Evolutionary conservation across 2,797 vertebrate species (phyloP).

Genomic region (Microctenopoma stevenorrisi): DNA sequence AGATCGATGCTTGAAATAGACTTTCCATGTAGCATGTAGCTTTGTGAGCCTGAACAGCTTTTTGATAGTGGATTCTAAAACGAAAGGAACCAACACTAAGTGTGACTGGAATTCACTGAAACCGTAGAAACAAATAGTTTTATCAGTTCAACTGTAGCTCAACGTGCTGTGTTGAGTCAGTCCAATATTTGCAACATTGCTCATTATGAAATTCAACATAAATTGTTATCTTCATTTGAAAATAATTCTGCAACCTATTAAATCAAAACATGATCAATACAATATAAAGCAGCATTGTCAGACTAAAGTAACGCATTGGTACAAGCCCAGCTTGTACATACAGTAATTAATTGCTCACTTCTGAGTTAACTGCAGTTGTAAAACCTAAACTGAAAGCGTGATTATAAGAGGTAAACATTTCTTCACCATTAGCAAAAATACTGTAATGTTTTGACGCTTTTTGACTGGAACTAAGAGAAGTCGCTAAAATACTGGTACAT

Average conservation of each 20-base stretch:
- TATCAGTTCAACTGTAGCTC: background rate
- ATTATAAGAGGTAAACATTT: constrained; percentile 44
- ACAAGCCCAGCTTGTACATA: constrained; percentile 76
- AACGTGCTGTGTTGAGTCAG: constrained; percentile 7
- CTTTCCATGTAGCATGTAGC: background rate
- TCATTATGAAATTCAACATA: constrained; percentile 22
- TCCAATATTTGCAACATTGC: background rate
- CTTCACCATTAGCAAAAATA: constrained; percentile 46
- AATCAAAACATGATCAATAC: constrained; percentile 36
- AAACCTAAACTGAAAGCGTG: constrained; percentile 4
- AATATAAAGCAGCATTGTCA: constrained; percentile 65
- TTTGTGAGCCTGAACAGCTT: background rate
- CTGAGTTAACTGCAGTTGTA: constrained; percentile 16
- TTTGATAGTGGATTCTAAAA: constrained; percentile 6
- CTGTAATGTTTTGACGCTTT: constrained; percentile 47
- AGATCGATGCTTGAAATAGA: background rate
- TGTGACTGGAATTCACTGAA: background rate
- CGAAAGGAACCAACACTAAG: background rate
- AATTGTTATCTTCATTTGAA: constrained; percentile 15
- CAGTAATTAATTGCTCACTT: constrained; percentile 44
- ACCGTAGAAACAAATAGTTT: background rate
- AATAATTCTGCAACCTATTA: constrained; percentile 47
- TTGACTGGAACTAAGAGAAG: background rate
- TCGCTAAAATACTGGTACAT: constrained; percentile 64
- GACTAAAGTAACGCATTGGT: constrained; percentile 26